These are phyloP conservation scores for Neoascia interrupta DNA, from an alignment of 2,888 invertebrate species.

Conservation along the genomic window DNA sequence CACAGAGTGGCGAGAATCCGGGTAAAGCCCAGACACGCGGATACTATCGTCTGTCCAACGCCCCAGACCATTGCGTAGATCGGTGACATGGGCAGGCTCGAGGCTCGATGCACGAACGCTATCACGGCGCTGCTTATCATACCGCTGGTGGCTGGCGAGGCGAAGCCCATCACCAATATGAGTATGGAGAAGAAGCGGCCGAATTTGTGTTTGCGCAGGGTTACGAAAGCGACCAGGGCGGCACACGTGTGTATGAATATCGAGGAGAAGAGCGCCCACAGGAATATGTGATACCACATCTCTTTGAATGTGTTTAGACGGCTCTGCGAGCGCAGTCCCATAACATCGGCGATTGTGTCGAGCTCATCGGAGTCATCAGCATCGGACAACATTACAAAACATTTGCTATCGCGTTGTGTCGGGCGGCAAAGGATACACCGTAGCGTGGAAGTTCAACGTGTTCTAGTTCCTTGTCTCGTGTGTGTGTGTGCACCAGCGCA, in stretches of 20 bases:
- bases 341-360: slow-evolving; percentile 86
- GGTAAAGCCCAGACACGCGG: slow-evolving; percentile 94
- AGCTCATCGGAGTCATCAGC: slow-evolving; percentile 80
- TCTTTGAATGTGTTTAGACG: slow-evolving; percentile 88
- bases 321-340: slow-evolving; percentile 84
- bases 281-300: slow-evolving; percentile 98
- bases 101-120: slow-evolving; percentile 95
- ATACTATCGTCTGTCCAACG: slow-evolving; percentile 93
- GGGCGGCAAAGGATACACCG: slow-evolving; percentile 15
- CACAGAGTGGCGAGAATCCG: slow-evolving; percentile 95
- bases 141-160: slow-evolving; percentile 93
- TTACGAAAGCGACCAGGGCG: slow-evolving; percentile 93
- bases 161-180: slow-evolving; percentile 92
- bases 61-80: slow-evolving; percentile 97
- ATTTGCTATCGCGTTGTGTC: slow-evolving; percentile 52
- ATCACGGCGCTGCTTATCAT: slow-evolving; percentile 94
- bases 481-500: slow-evolving; percentile 18
- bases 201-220: slow-evolving; percentile 94
- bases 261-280: slow-evolving; percentile 97
- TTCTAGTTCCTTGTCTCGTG: neutral
- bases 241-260: slow-evolving; percentile 95
- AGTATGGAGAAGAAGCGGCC: slow-evolving; percentile 96
- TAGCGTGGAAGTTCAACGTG: slow-evolving; percentile 41
- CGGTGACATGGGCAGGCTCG: slow-evolving; percentile 93
- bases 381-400: slow-evolving; percentile 76